Conservation (phyloP, 2,113 vertebrate species). For the Alligator sinensis region DNA sequence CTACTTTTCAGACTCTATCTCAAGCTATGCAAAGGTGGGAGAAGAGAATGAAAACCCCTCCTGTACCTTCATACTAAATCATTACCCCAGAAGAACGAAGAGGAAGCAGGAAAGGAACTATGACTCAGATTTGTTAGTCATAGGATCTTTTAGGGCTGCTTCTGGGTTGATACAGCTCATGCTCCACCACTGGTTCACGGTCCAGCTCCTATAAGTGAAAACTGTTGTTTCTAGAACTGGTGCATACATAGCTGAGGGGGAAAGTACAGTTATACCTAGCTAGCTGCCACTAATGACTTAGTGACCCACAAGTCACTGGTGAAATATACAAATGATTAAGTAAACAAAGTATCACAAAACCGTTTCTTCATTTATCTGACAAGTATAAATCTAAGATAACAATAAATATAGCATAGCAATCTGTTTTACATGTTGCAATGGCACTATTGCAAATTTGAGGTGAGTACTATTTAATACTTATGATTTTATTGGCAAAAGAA, state of each 20-base stretch:
- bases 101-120: not conserved
- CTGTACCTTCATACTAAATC: rapidly evolving
- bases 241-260: not conserved
- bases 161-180: not conserved
- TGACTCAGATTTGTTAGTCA: rapidly evolving
- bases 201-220: not conserved
- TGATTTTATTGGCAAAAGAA: not conserved
- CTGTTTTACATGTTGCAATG: not conserved
- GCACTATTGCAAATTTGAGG: not conserved
- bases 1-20: not conserved
- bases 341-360: not conserved
- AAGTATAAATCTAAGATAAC: not conserved
- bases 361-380: not conserved
- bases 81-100: not conserved
- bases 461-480: not conserved
- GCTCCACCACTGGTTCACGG: not conserved
- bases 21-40: not conserved
- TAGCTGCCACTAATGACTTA: not conserved
- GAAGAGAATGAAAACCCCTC: rapidly evolving
- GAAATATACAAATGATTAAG: not conserved
- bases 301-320: not conserved
- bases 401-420: not conserved
- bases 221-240: not conserved
- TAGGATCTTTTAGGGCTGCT: not conserved
- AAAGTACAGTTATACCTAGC: not conserved